Evolutionary conservation across 2,888 invertebrate genomes (phyloP), one percentile per base, ranked within the genome.

Genomic region (Acronicta alni): DNA sequence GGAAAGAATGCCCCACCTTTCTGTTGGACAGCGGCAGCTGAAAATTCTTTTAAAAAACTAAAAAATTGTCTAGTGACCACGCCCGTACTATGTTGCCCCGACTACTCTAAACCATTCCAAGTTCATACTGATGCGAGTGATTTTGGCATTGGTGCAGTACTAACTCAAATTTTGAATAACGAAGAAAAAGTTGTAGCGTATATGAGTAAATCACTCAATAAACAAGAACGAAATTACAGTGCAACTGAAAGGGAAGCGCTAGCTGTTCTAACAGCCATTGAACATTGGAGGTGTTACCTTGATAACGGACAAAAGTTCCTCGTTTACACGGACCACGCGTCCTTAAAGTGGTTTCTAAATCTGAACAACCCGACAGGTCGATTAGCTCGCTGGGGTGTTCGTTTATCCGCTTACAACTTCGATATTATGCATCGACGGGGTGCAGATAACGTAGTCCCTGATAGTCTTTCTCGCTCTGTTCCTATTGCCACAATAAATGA

Each of bases 221-320:
- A 6, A 3, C 49, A 46, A 0, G 76, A 81, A 39, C 17, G 42
- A 2, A 80, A 79, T 14, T 81, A 79, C 20, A 73, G 76, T 16
- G 49, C 59, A 0, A 81, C 81, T 0, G 81, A 83, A 46, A 43
- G 79, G 0, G 80, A 82, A 41, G 47, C 79, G 0, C 35, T 82
- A 0, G 79, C 80, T 4, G 80, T 80, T 0, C 17, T 81, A 0
- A 35, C 18, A 0, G 81, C 79, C 1, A 14, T 81, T 0, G 80
- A 81, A 44, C 75, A 80, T 15, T 80, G 75, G 77, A 57, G 75
- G 1, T 46, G 46, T 9, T 46, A 46, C n/a, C 12, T 46, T 3
- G 35, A 46, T 12, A 79, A 72, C 16, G 76, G 74, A 0, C 30
- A 53, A 17, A 35, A n/a, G 7, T 46, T 46, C 14, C 14, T 14